phyloP scores from a whole-genome alignment of 2,797 vertebrate species.

The Petrocephalus sullivani region DNA sequence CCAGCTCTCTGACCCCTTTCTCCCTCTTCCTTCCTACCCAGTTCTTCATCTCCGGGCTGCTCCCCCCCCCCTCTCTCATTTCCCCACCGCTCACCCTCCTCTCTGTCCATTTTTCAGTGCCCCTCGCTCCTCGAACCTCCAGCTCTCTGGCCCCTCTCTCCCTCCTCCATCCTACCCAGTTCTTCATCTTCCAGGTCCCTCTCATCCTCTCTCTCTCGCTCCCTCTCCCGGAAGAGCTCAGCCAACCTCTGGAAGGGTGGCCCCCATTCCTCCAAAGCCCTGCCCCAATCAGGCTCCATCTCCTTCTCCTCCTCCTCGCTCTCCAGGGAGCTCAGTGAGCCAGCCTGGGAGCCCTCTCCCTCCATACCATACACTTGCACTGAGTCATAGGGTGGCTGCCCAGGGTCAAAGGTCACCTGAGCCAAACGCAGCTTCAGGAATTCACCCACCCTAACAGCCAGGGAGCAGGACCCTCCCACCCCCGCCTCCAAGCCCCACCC shows the following conservation, averaged over 20 bases:
- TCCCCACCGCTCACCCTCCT: not conserved
- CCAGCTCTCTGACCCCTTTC: conserved; percentile 24
- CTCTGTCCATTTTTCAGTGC: conserved; percentile 30
- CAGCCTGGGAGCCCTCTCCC: conserved; percentile 80
- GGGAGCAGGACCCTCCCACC: conserved; percentile 58
- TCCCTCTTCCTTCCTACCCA: conserved; percentile 4
- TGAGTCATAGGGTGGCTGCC: conserved; percentile 82
- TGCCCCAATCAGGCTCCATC: conserved; percentile 67
- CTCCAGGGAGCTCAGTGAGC: conserved; percentile 77
- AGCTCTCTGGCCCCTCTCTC: conserved; percentile 22
- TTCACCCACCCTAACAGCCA: conserved; percentile 74
- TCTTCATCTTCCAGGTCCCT: conserved; percentile 37
- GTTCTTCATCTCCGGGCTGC: conserved; percentile 35
- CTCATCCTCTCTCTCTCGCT: conserved; percentile 55
- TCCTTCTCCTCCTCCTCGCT: conserved; percentile 70
- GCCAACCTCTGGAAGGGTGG: conserved; percentile 78
- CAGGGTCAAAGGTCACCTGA: conserved; percentile 79
- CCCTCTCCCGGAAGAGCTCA: conserved; percentile 73
- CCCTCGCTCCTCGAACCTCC: not conserved
- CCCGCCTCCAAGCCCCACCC: conserved; percentile 58
- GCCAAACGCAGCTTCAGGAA: conserved; percentile 74
- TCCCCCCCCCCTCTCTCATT: conserved; percentile 32
- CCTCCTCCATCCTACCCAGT: conserved; percentile 17
- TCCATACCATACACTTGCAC: conserved; percentile 88
- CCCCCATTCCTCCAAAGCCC: conserved; percentile 79